Base-by-base conservation (phyloP, 2,113 vertebrate genomes). In the Pao palembangensis region DNA sequence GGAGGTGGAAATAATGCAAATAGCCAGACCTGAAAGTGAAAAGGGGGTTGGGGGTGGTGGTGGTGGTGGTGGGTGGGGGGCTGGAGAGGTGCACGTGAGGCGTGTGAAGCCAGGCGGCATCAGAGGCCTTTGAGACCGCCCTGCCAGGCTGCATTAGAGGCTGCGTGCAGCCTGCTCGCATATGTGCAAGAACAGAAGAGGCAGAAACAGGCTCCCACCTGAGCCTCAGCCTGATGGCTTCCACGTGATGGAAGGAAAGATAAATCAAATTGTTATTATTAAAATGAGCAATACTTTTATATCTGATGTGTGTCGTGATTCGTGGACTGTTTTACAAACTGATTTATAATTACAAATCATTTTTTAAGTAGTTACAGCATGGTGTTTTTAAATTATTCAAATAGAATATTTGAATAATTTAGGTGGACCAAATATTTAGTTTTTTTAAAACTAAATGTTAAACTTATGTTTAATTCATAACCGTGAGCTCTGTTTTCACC, bases 1-100 rank as follows among this genome's bases (percentile, higher is more conserved):
- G 76, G 71, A 73, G 64, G 72, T 73, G 78, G 81, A 80, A 85
- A 78, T 83, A 84, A 87, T 83, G 81, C 84, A 73, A 75, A 59
- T 51, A 69, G 52, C 60, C 58, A 74, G 60, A 69, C 64, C 67
- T 62, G 66, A 72, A 69, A 60, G 70, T 55, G 62, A 52, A 54
- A 51, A 38, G n/a, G 53, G 49, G 28, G 19, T 15, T 8, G 41
- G 19, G 2, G 43, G 34, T 49, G 13, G 31, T 19, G 28, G 31
- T 14, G 28, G n/a, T 42, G 20, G 61, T 55, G 56, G 64, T 46
- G 15, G 55, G 41, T 61, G 13, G 58, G 31, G 62, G 18, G 38
- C 51, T 49, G 58, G 28, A 31, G 63, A 63, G 58, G 56, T 56
- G n/a, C 15, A 47, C 15, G 15, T 17, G 44, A 16, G 44, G 34